Conservation (phyloP, 2,113 vertebrate genomes). For the Mungos mungo region DNA sequence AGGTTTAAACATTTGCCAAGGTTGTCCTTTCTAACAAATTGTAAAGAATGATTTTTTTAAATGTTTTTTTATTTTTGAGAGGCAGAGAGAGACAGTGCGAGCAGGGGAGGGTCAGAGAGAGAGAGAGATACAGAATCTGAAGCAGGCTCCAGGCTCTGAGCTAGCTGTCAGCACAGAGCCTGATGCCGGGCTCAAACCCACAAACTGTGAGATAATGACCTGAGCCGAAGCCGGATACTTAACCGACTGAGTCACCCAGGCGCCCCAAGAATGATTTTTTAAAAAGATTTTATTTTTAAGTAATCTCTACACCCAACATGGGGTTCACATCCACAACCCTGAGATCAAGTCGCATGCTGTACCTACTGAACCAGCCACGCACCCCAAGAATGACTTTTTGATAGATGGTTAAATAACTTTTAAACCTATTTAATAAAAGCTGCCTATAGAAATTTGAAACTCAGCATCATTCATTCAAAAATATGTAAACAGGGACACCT, state of each 20-base stretch:
- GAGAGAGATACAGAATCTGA: too few relatives aligned
- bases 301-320: background rate
- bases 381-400: background rate
- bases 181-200: too few relatives aligned
- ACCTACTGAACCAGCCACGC: background rate
- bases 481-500: background rate
- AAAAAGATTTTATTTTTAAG: background rate
- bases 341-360: background rate
- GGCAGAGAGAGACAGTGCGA: too few relatives aligned
- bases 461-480: constrained; percentile 8
- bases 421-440: constrained; percentile 33
- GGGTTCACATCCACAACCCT: background rate
- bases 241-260: too few relatives aligned
- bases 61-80: too few relatives aligned
- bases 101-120: too few relatives aligned
- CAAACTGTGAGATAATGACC: too few relatives aligned
- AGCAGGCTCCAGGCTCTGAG: too few relatives aligned
- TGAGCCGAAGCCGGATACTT: too few relatives aligned
- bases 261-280: too few relatives aligned
- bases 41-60: background rate
- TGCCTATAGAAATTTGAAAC: background rate
- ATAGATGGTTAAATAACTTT: background rate
- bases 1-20: constrained; percentile 21
- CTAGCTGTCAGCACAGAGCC: too few relatives aligned
- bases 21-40: background rate